Percentiles rank a stretch among this genome's conserved stretches.
Evolutionary conservation across 2,888 invertebrate genomes (phyloP).

Genomic region (Seira sanloemensis): DNA sequence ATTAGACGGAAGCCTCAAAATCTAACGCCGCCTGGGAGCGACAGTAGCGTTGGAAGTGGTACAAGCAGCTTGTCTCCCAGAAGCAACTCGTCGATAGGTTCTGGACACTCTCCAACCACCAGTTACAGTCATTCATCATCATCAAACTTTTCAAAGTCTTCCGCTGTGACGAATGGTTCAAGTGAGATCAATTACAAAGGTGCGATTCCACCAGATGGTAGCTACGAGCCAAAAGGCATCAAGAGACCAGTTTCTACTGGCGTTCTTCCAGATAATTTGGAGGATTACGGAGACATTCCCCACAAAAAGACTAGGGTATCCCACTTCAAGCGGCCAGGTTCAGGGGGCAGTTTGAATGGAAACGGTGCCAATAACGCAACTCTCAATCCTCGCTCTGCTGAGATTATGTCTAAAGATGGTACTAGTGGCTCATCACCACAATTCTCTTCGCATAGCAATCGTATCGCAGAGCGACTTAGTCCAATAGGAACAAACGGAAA

Average conservation of each 20-base stretch:
- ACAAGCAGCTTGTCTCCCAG: constrained; percentile 81
- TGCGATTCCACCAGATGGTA: constrained; percentile 24
- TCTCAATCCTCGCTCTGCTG: constrained; percentile 25
- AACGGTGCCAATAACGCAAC: constrained; percentile 52
- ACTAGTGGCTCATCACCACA: constrained; percentile 62
- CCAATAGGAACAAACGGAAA: constrained; percentile 61
- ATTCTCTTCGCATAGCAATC: constrained; percentile 64
- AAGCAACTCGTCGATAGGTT: constrained; percentile 87
- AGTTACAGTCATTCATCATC: constrained; percentile 77
- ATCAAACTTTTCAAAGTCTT: constrained; percentile 76
- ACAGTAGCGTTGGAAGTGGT: constrained; percentile 76
- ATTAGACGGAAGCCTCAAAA: constrained; percentile 91
- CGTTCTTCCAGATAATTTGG: constrained; percentile 36
- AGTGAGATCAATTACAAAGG: constrained; percentile 57
- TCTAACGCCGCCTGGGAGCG: constrained; percentile 91
- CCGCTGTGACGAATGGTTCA: constrained; percentile 42
- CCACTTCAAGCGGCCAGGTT: constrained; percentile 82
- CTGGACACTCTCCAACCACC: constrained; percentile 77
- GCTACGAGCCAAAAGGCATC: constrained; percentile 73
- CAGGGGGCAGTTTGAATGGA: constrained; percentile 46
- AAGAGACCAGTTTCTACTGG: constrained; percentile 78
- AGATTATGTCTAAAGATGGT: constrained; percentile 44
- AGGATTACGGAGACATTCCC: constrained; percentile 59
- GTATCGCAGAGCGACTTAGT: constrained; percentile 69
- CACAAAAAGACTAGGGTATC: constrained; percentile 92